phyloP scores from a whole-genome alignment of 2,888 invertebrate genomes.

The Zeuzera pyrina region DNA sequence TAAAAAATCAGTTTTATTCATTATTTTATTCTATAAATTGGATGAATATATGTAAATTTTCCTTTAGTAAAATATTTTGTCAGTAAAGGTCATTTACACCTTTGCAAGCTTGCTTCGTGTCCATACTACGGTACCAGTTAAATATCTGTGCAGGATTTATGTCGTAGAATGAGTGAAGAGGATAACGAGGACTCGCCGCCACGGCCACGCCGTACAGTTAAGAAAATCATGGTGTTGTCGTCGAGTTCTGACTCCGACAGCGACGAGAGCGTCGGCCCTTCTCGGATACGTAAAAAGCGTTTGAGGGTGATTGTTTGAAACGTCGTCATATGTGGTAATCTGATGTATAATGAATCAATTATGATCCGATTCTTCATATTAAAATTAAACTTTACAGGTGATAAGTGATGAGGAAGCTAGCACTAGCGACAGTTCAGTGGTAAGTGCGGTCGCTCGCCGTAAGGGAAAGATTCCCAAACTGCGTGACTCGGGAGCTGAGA shows the following conservation, averaged over 20 bases:
- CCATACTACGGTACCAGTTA: slow-evolving; percentile 23
- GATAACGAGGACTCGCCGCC: slow-evolving; percentile 45
- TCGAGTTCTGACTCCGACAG: slow-evolving; percentile 57
- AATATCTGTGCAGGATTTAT: slow-evolving; percentile 33
- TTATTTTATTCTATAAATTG: slow-evolving; percentile 29
- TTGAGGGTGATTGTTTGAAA: slow-evolving; percentile 41
- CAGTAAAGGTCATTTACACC: slow-evolving; percentile 60
- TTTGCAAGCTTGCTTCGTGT: slow-evolving; percentile 55
- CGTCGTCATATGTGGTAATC: not conserved
- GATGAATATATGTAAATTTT: slow-evolving; percentile 34
- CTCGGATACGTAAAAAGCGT: slow-evolving; percentile 55
- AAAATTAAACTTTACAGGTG: slow-evolving; percentile 63
- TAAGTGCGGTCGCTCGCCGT: slow-evolving; percentile 34
- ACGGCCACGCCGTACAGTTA: slow-evolving; percentile 46
- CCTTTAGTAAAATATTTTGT: slow-evolving; percentile 29
- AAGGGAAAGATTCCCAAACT: slow-evolving; percentile 41
- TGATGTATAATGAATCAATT: not conserved
- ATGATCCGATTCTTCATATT: too few relatives aligned
- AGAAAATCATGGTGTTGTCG: slow-evolving; percentile 43
- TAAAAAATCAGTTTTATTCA: slow-evolving; percentile 26
- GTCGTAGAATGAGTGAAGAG: slow-evolving; percentile 53
- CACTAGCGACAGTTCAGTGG: slow-evolving; percentile 52
- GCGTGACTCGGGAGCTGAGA: slow-evolving; percentile 49
- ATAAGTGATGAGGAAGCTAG: slow-evolving; percentile 51
- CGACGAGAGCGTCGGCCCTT: slow-evolving; percentile 51